These are phyloP conservation scores for Catonia carolina DNA, from an alignment of 2,888 invertebrate genomes.

Conservation along the genomic window DNA sequence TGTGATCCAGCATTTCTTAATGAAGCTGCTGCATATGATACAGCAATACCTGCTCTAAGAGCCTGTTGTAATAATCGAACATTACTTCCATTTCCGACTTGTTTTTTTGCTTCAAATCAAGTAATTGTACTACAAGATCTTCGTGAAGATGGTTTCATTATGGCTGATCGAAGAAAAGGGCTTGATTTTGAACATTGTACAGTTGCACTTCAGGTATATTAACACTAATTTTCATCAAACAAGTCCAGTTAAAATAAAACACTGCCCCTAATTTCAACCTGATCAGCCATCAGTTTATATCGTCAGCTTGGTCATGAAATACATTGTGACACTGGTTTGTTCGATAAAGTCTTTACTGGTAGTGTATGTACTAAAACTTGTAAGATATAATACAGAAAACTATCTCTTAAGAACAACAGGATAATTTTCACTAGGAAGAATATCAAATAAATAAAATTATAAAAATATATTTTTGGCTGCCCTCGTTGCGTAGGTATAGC, in stretches of 20 bases:
- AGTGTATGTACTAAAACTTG: too few relatives aligned
- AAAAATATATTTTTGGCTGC: too few relatives aligned
- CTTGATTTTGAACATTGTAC: conserved; percentile 33
- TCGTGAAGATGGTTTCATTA: conserved; percentile 31
- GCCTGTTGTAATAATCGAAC: background rate
- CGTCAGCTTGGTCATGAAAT: too few relatives aligned
- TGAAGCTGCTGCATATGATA: conserved; percentile 29
- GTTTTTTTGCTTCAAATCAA: conserved; percentile 32
- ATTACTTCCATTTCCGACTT: conserved; percentile 31
- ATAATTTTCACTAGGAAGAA: too few relatives aligned
- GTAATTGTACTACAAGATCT: conserved; percentile 35
- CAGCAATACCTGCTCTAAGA: conserved; percentile 27
- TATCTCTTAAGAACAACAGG: too few relatives aligned
- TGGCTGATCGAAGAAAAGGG: conserved; percentile 33
- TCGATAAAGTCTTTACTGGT: too few relatives aligned
- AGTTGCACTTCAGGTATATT: conserved; percentile 32
- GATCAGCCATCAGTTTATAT: background rate
- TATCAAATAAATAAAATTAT: too few relatives aligned
- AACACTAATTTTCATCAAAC: background rate
- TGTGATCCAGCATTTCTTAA: conserved; percentile 32
- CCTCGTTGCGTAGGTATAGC: too few relatives aligned
- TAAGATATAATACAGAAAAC: too few relatives aligned
- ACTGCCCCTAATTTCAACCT: too few relatives aligned
- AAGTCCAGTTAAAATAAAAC: too few relatives aligned
- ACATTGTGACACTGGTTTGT: too few relatives aligned